Evolutionary conservation across 2,113 vertebrate genomes (phyloP), one percentile per base, ranked within the genome.

Genomic region (Pituophis catenifer): DNA sequence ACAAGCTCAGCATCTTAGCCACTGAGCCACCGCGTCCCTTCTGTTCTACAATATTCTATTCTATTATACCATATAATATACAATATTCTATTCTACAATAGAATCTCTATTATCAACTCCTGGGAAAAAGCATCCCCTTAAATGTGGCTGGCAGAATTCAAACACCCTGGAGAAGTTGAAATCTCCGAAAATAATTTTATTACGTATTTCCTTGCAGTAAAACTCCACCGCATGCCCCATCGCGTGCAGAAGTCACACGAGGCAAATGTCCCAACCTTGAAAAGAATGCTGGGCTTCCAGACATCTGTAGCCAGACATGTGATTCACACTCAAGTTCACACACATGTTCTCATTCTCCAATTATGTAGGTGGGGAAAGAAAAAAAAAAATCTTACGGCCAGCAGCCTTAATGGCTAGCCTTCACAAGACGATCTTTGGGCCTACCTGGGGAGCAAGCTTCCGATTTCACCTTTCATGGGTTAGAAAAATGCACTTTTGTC

Each of bases 401-500:
- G 3, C 59, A 26, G 8, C 3, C 17, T 15, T 13, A 33, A 33
- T 11, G 1, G 19, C 75, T 23, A 26, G 29, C 55, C 53, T 93
- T 93, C 89, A 62, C 26, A 86, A 93, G 53, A n/a, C 12, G 10
- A 50, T 24, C 54, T 54, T 24, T 1, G 5, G 38, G 26, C 11
- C 8, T 33, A 50, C 24, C 33, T 23, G 38, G 11, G 38, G 58
- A 59, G 8, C 0, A 2, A 2, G 70, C 21, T 9, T 93, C 92
- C 9, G 8, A 21, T 87, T 93, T 53, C 92, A 86, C 81, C 70
- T 90, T 62, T 62, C 92, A 93, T 9, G 4, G 89, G 29, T 44
- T 24, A 53, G 55, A 29, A 62, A 90, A 93, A 62, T 55, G 59
- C 85, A 48, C 92, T 86, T 86, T 90, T 90, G 92, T 90, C 89